phyloP scores from a whole-genome alignment of 2,113 vertebrate species.

The Oophaga pumilio region DNA sequence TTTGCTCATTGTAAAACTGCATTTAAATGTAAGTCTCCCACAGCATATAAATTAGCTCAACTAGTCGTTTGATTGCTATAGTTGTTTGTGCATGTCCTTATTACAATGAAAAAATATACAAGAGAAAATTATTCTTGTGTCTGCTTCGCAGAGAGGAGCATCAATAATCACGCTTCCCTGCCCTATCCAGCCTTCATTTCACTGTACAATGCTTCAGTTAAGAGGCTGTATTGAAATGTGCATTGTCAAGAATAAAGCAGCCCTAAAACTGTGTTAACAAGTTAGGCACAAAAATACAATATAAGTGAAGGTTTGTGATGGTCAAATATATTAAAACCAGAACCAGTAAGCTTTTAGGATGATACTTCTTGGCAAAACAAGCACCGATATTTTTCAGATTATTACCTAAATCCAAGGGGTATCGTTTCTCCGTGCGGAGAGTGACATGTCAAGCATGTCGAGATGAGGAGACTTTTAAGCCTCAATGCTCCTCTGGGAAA shows the following conservation, averaged over 20 bases:
- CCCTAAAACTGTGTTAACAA: not conserved
- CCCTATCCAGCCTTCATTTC: conserved; percentile 8
- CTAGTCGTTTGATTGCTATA: conserved; percentile 24
- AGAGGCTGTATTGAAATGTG: not conserved
- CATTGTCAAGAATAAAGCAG: not conserved
- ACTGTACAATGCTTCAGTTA: conserved; percentile 18
- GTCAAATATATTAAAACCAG: not conserved
- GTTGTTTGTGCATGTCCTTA: conserved; percentile 56
- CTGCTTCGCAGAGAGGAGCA: conserved; percentile 7
- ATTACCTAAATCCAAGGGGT: too few species aligned
- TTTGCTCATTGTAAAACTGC: conserved; percentile 69
- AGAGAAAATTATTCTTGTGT: conserved; percentile 26
- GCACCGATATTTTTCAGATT: not conserved
- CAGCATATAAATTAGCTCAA: conserved; percentile 25
- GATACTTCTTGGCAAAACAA: not conserved
- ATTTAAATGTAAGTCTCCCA: conserved; percentile 72
- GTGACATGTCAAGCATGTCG: too few species aligned
- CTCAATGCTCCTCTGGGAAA: too few species aligned
- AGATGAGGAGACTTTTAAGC: too few species aligned
- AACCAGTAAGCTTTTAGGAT: not conserved
- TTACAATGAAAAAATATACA: conserved; percentile 52
- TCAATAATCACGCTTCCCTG: conserved; percentile 40
- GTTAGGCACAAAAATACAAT: not conserved
- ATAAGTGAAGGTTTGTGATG: not conserved
- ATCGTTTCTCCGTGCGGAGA: too few species aligned